Evolutionary conservation across 2,888 invertebrate genomes (phyloP).

Genomic region (Pristionchus mayeri): DNA sequence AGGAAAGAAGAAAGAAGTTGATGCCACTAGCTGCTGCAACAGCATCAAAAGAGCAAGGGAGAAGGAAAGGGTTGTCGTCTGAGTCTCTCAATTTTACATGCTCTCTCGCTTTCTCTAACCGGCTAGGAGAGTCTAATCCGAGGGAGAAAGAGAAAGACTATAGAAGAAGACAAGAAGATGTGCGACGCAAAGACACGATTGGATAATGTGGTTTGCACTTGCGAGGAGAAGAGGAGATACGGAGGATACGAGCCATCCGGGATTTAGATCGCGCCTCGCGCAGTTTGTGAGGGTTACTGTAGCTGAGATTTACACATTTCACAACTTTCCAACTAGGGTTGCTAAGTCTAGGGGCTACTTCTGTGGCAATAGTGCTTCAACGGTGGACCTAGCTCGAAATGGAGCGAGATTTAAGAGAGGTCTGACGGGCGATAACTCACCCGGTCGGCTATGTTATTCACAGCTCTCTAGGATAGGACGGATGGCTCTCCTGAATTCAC

Average conservation of each 20-base stretch:
- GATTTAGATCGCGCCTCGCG: conserved; percentile 5
- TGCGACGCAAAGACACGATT: neutral
- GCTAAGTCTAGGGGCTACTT: too few relatives aligned
- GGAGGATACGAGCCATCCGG: conserved; percentile 27
- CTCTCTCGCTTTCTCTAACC: too few relatives aligned
- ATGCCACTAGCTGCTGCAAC: too few relatives aligned
- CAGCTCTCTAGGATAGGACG: too few relatives aligned
- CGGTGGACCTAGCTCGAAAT: neutral
- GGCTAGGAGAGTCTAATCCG: neutral
- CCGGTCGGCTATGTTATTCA: conserved; percentile 13
- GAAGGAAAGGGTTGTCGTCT: neutral
- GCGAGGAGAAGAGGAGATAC: neutral
- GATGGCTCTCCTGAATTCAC: too few relatives aligned
- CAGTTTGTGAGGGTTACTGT: neutral
- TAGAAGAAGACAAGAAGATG: neutral
- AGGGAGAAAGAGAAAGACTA: neutral
- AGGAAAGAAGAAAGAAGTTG: conserved; percentile 19
- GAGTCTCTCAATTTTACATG: neutral
- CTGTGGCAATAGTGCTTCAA: neutral
- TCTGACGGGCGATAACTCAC: conserved; percentile 22
- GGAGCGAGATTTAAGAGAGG: too few relatives aligned
- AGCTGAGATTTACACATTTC: neutral
- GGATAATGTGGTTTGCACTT: conserved; percentile 45
- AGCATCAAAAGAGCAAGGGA: neutral
- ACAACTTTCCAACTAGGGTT: too few relatives aligned